Evolutionary conservation across 1,140 invertebrate species (phyloP).

Genomic region (Dendrolimus punctatus): DNA sequence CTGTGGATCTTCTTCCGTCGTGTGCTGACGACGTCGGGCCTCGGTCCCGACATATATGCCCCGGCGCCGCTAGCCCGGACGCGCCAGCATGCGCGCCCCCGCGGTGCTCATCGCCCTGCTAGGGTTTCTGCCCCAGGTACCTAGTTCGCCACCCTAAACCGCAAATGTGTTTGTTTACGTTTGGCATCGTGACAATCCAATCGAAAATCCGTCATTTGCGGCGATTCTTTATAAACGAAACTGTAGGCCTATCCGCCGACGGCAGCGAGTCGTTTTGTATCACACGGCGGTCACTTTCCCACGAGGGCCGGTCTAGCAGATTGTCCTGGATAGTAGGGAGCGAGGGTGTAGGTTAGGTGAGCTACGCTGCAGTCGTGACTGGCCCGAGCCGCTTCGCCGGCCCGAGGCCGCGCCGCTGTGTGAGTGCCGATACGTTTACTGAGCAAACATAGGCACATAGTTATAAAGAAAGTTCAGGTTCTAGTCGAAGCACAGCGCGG

Average conservation of each 20-base stretch:
- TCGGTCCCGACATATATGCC: slow-evolving; percentile 54
- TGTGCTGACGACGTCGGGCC: slow-evolving; percentile 52
- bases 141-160: slow-evolving; percentile 42
- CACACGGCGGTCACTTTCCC: slow-evolving; percentile 56
- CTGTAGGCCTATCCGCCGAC: background rate
- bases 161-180: slow-evolving; percentile 53
- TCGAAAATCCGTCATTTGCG: slow-evolving; percentile 24
- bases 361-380: slow-evolving; percentile 52
- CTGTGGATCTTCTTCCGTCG: slow-evolving; percentile 43
- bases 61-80: slow-evolving; percentile 63
- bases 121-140: slow-evolving; percentile 69
- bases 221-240: slow-evolving; percentile 31
- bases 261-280: slow-evolving; percentile 26
- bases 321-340: slow-evolving; percentile 61
- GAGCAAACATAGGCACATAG: slow-evolving; percentile 64
- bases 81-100: slow-evolving; percentile 68
- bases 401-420: slow-evolving; percentile 31
- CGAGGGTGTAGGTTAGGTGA: slow-evolving; percentile 46
- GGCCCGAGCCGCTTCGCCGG: slow-evolving; percentile 33
- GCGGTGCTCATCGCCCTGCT: slow-evolving; percentile 67
- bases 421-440: slow-evolving; percentile 61
- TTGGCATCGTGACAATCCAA: slow-evolving; percentile 24
- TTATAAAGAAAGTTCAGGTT: slow-evolving; percentile 71
- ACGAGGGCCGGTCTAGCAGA: slow-evolving; percentile 48
- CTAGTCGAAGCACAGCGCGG: slow-evolving; percentile 57